These are phyloP conservation scores for Poeciliopsis turrubarensis DNA, from an alignment of 2,113 vertebrate species.

Conservation along the genomic window DNA sequence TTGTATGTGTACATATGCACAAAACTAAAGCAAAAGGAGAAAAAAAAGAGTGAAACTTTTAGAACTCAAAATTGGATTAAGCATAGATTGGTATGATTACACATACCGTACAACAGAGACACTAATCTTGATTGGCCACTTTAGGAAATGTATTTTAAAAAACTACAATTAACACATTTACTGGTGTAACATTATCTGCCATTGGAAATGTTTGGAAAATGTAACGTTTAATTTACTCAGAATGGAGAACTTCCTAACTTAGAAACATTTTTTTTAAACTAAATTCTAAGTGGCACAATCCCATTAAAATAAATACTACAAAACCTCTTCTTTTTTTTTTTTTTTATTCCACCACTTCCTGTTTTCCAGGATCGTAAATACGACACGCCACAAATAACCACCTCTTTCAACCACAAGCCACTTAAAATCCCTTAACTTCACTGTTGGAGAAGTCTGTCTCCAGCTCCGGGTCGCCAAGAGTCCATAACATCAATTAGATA, in stretches of 20 bases:
- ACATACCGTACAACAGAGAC: no score
- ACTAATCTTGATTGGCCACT: background rate
- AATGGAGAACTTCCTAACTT: background rate
- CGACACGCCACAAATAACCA: no score
- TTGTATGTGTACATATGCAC: background rate
- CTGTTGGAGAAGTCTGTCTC: background rate
- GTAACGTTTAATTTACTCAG: no score
- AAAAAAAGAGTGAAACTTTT: background rate
- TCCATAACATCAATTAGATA: background rate
- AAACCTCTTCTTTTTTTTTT: background rate
- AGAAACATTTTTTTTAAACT: background rate
- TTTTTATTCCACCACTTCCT: background rate
- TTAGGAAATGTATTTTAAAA: no score
- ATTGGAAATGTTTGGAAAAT: no score
- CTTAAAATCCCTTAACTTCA: background rate
- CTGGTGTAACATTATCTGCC: no score
- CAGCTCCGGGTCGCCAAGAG: background rate
- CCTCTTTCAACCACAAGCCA: background rate
- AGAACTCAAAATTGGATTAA: background rate
- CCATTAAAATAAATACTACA: background rate
- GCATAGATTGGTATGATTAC: background rate
- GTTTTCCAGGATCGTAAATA: background rate
- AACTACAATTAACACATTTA: no score
- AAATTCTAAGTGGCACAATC: background rate
- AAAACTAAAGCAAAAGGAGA: background rate